Evolutionary conservation across 2,113 vertebrate species (phyloP), one percentile per base, ranked within the genome.

Genomic region (Saguinus imperator): DNA sequence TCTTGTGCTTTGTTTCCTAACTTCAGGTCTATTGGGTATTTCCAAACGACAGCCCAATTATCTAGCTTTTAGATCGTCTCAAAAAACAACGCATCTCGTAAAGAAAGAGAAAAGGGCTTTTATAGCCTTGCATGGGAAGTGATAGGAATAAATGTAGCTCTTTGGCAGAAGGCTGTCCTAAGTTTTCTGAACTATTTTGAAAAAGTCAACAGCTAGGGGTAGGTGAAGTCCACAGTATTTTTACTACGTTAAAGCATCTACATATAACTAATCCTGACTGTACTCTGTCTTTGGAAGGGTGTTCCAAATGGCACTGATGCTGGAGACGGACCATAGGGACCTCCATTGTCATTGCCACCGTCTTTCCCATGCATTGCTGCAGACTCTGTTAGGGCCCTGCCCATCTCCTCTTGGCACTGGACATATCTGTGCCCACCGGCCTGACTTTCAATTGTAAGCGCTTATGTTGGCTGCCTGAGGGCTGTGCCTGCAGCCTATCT

Each of bases 271-370:
- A 21, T 16, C 6, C n/a, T 27, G 7, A 13, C 27, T 1, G 0
- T 17, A 25, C 9, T 77, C 12, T 32, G 0, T 43, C 79, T 52
- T 52, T 37, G 13, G 23, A 23, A 55, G 29, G 45, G 57, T 45
- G 1, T 43, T 43, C 7, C 23, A 27, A 18, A 35, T 57, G 84
- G 45, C 16, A 27, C 55, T 8, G 61, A 57, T 11, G 16, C 21
- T n/a, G 4, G 14, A 10, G 5, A 23, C 12, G 35, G 43, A 35
- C 6, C 48, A 3, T 5, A 12, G 17, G 5, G 50, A 3, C 21
- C 37, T 35, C 21, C n/a, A 2, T 5, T 1, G 37, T 16, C 20
- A 4, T 6, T 2, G 37, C 32, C 12, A 5, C 10, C 0, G 0
- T 37, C 50, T 20, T 1, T 23, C 45, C 17, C n/a, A 20, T 5